Evolutionary conservation across 2,113 vertebrate species (phyloP), one percentile per base, ranked within the genome.

Genomic region (Myrmophylax atrothorax): DNA sequence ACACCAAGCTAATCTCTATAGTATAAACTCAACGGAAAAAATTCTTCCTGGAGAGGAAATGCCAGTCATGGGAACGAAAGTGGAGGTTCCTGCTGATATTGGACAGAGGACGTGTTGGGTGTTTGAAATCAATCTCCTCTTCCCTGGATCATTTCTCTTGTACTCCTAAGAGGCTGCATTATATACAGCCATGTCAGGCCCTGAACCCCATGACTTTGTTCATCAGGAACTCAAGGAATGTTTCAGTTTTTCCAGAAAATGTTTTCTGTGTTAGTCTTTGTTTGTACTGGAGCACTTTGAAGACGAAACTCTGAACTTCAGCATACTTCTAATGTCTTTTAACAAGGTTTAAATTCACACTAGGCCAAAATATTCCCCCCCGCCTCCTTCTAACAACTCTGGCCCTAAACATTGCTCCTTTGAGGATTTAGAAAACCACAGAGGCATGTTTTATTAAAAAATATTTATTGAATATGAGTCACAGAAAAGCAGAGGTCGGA

Each of bases 321-420:
- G 68, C 94, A 83, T 89, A 93, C 93, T 96, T 96, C 12, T 86
- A 94, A 81, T 93, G 90, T 29, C 15, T 93, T 97, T 97, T 96
- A 96, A 96, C 92, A 96, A 95, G 83, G 95, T 97, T 95, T 95
- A 96, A 96, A 94, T 96, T 96, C 94, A 93, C 92, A 78, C 67
- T 70, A 66, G 95, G 91, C 94, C 95, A 94, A 90, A 67, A 58
- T 59, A 64, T 44, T 28, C 3, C 6, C 4, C 7, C 14, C 6
- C 10, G 3, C 3, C 26, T 7, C 23, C 62, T 75, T 66, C 77
- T 79, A 93, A 94, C 93, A 73, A 69, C 86, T 76, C 67, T 70
- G 66, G 66, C 76, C 93, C 16, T 78, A 79, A 88, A 78, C 84
- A 38, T 85, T 75, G 68, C 78, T 96, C 90, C 89, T 95, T 96